Base-by-base conservation (phyloP, 2,113 vertebrate genomes). In the Pelusios castaneus region DNA sequence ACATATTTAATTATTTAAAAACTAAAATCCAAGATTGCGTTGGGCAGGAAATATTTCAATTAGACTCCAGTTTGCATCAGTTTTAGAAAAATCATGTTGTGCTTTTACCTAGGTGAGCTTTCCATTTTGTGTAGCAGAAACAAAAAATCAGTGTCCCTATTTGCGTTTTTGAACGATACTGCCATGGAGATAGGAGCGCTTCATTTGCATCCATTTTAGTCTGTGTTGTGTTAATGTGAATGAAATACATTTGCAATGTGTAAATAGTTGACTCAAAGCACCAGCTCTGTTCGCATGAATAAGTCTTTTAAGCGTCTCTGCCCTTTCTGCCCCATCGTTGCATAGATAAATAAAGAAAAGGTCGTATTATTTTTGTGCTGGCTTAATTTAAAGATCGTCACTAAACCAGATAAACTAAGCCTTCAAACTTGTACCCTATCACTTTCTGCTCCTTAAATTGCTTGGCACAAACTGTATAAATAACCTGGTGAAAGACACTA, bases 261-360 rank as follows among this genome's bases (percentile, higher is more conserved):
- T 92, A 92, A 97, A 95, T 41, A 96, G 94, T 86, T 93, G 93
- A 95, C 90, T 97, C 88, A 96, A 87, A 75, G 45, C 80, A 95
- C 93, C 93, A 86, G 86, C 85, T 87, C 80, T 85, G 82, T 93
- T 94, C 94, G 91, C 88, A 89, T 89, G 95, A 97, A 89, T 89
- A 95, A 92, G 77, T 91, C 95, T 94, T 95, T 94, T 87, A 96
- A 97, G 91, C 83, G 91, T 73, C 90, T 82, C 83, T 97, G 96
- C 85, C 89, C 92, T 95, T 96, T 97, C 91, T 95, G 92, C 90
- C 85, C 92, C 90, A 82, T 0, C 1, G 90, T 91, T 96, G 91
- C 92, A 95, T 87, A 93, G 90, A 90, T 82, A 94, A 95, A 96
- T 90, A 90, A 92, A 96, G 93, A 93, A 95, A 96, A 97, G 54